Evolutionary conservation across 2,888 invertebrate genomes (phyloP), one percentile per base, ranked within the genome.

Genomic region (Apotomis turbidana): DNA sequence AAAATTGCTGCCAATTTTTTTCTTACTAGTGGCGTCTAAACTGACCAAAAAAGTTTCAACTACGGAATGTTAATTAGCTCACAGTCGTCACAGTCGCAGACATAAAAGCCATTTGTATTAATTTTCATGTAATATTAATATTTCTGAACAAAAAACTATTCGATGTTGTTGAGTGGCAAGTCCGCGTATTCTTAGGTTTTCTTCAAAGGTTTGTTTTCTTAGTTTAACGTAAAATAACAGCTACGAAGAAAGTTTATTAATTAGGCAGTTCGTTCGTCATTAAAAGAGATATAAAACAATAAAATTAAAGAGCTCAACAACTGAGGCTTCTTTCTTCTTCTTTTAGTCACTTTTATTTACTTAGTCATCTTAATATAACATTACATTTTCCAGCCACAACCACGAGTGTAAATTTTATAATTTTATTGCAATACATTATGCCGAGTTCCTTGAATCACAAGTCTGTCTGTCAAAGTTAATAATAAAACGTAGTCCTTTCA

Each of bases 1-100:
- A 44, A 63, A 41, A n/a, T 54, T 59, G 72, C 72, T 72, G 68
- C 72, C 68, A 68, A 63, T 63, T 72, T 63, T 68, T 70, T 54
- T 36, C 72, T 44, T 13, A 49, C 15, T 46, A 59, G 8, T 63
- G 52, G 54, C 52, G 68, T 38, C 67, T 59, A 52, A 13, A 52
- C 67, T 51, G 57, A 62, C 62, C 62, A 68, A 68, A 71, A 70
- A 71, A 71, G 51, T 51, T 58, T 57, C 51, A 13, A 59, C 49
- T 71, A 46, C 10, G 54, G 66, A 66, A 66, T 71, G 64, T 71
- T 66, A 66, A 71, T 71, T 64, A 52, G 59, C 46, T 38, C 44
- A 52, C 58, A 27, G 4, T 41, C 70, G 44, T 62, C 58, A 70
- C 49, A 64, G 51, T 51, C 51, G 44, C 51, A 41, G 58, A 59